Conservation (phyloP, 2,797 vertebrate genomes). For the Phalloptychus januarius region DNA sequence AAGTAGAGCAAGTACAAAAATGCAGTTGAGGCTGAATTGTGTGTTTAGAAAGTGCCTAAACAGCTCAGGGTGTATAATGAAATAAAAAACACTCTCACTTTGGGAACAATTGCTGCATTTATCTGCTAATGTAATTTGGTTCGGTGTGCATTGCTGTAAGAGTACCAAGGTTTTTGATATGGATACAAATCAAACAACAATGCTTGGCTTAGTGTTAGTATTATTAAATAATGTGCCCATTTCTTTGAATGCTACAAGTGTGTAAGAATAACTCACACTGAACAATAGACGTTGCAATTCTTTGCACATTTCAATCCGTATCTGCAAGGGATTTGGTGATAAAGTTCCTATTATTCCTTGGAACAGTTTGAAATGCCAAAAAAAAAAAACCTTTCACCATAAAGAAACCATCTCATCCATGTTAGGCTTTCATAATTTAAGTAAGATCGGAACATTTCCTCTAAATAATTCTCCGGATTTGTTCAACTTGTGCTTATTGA, state of each 20-base stretch:
- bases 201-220: slow-evolving; percentile 32
- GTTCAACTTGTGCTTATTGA: slow-evolving; percentile 75
- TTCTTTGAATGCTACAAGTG: slow-evolving; percentile 26
- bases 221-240: slow-evolving; percentile 41
- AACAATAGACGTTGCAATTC: slow-evolving; percentile 46
- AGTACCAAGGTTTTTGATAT: slow-evolving; percentile 8
- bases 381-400: slow-evolving; percentile 29
- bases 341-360: slow-evolving; percentile 53
- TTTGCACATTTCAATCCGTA: slow-evolving; percentile 54
- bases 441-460: slow-evolving; percentile 50
- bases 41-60: slow-evolving; percentile 29
- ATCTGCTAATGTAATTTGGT: slow-evolving; percentile 14
- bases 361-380: slow-evolving; percentile 48
- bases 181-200: slow-evolving; percentile 22
- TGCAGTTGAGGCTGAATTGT: background rate
- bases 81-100: background rate
- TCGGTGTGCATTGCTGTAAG: slow-evolving; percentile 5
- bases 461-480: slow-evolving; percentile 66
- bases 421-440: slow-evolving; percentile 59
- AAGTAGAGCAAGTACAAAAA: slow-evolving; percentile 44
- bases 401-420: slow-evolving; percentile 43
- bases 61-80: slow-evolving; percentile 6
- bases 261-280: slow-evolving; percentile 38
- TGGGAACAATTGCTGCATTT: slow-evolving; percentile 11
- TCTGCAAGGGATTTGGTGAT: slow-evolving; percentile 62